Evolutionary conservation across 2,113 vertebrate genomes (phyloP), one percentile per base, ranked within the genome.

Genomic region (Gadus macrocephalus): DNA sequence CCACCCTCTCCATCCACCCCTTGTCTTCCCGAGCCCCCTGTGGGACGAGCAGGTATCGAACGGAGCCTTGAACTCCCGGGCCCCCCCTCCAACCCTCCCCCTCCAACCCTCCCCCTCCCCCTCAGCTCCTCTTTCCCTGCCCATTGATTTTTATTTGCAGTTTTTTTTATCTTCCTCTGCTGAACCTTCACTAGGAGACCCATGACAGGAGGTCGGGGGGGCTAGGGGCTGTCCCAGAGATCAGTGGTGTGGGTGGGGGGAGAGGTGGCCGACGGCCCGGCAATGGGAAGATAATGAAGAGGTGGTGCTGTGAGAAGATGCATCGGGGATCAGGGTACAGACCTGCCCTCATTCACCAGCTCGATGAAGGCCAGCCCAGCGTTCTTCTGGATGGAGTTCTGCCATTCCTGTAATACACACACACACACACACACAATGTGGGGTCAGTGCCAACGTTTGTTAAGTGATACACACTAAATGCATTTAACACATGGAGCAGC

Each of bases 351-450:
- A 60, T 96, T 97, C 81, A 96, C 93, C 83, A 96, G 86, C 85
- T 98, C 94, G 81, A 95, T 96, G 74, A 96, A 97, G 78, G 94
- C 93, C 53, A 95, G 91, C 28, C 94, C 93, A 20, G 94, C 93
- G 62, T 96, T 96, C 87, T 97, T 96, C 87, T 97, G 95, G 82
- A 97, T 97, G 69, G 95, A 97, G 88, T 96, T 96, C 85, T 97
- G 94, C 94, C 95, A 97, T 75, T 96, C 95, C 88, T 90, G 73
- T 55, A 82, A 70, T 5, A 74, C 22, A 76, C 53, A 78, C 20
- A 81, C 17, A 38, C 5, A n/a, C n/a, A 78, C 20, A 81, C 19
- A 38, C 28, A 7, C 16, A 70, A 16, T 2, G 27, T 61, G 49
- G 72, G 15, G 14, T 61, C 19, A 31, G 38, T 42, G 25, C 53